These are phyloP conservation scores for Morone chrysops DNA, from an alignment of 2,113 vertebrate genomes.

Conservation along the genomic window DNA sequence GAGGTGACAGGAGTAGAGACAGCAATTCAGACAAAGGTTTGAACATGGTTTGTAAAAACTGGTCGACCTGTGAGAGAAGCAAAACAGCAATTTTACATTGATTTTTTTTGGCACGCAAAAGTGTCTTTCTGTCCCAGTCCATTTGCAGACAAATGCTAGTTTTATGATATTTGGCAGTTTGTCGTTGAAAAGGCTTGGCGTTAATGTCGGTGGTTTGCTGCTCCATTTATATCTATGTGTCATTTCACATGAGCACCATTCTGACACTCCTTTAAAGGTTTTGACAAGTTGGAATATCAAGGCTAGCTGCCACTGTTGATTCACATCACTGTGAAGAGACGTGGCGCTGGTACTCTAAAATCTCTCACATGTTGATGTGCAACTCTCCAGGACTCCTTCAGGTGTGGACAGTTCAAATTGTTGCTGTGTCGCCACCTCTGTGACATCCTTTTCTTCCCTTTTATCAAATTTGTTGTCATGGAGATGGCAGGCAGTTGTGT, in stretches of 20 bases:
- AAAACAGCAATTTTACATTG: conserved; percentile 39
- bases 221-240: conserved; percentile 43
- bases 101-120: background rate
- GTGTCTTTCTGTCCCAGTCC: conserved; percentile 42
- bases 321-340: conserved; percentile 32
- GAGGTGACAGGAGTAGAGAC: conserved; percentile 8
- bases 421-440: background rate
- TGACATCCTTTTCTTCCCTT: conserved; percentile 25
- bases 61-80: conserved; percentile 10
- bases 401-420: conserved; percentile 43
- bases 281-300: conserved; percentile 28
- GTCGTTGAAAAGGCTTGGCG: conserved; percentile 21
- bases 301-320: conserved; percentile 37
- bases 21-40: conserved; percentile 2
- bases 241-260: conserved; percentile 44
- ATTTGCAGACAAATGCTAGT: conserved; percentile 36
- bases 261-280: conserved; percentile 21
- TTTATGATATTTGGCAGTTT: conserved; percentile 45
- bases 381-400: conserved; percentile 31
- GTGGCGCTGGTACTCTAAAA: background rate
- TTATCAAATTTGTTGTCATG: conserved; percentile 43
- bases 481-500: conserved; percentile 19
- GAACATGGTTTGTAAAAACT: conserved; percentile 7
- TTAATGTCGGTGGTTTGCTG: conserved; percentile 20
- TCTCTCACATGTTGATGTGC: conserved; percentile 5